phyloP scores from a whole-genome alignment of 2,113 vertebrate species.

The Toxotes chatareus region DNA sequence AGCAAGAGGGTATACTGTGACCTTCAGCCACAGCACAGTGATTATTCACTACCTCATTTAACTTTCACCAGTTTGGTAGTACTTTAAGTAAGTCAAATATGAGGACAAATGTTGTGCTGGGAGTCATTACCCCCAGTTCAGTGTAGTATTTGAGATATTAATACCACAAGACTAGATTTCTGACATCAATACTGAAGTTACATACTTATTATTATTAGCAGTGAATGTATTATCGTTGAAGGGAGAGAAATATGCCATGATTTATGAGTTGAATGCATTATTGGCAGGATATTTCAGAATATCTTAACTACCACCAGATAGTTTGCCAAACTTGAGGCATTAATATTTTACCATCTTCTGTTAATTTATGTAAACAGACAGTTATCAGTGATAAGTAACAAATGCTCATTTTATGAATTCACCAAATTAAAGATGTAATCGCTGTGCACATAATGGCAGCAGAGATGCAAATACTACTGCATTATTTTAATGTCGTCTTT shows the following conservation, averaged over 20 bases:
- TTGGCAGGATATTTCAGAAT: too few species aligned
- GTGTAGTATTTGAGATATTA: not conserved
- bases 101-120: not conserved
- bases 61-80: not conserved
- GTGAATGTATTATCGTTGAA: too few species aligned
- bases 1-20: constrained; percentile 26
- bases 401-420: too few species aligned
- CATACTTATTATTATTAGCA: not conserved
- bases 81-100: not conserved
- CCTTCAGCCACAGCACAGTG: constrained; percentile 38
- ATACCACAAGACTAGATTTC: not conserved
- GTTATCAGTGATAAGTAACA: too few species aligned
- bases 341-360: too few species aligned
- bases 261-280: too few species aligned
- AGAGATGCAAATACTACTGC: too few species aligned
- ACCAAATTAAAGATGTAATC: not conserved
- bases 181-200: not conserved
- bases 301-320: too few species aligned
- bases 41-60: not conserved
- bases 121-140: not conserved
- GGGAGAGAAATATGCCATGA: too few species aligned
- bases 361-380: too few species aligned
- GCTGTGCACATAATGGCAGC: not conserved
- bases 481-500: too few species aligned
- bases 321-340: too few species aligned